A percentile compares a stretch with the other conserved stretches of the same genome.
Conservation (phyloP, 2,113 vertebrate genomes). For the Oxygymnocypris stewartii region DNA sequence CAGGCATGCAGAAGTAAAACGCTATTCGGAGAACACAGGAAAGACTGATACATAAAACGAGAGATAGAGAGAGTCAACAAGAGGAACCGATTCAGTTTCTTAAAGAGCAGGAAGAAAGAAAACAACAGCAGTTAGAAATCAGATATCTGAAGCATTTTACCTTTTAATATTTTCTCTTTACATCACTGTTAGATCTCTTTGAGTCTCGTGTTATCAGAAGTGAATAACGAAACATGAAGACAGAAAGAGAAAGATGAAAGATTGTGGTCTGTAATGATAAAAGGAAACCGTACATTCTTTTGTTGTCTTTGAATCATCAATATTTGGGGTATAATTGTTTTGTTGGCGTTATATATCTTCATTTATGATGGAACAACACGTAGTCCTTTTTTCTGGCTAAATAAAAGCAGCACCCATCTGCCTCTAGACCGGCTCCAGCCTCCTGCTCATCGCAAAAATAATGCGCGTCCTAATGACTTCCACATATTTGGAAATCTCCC, state of each 20-base stretch:
- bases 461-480: conserved; percentile 99
- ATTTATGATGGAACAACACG: conserved; percentile 89
- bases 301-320: conserved; percentile 94
- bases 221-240: conserved; percentile 50
- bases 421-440: conserved; percentile 96
- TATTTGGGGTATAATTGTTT: conserved; percentile 97
- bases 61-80: conserved; percentile 4
- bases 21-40: conserved; percentile 47
- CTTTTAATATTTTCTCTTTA: conserved; percentile 75
- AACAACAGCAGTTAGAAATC: conserved; percentile 69
- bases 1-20: conserved; percentile 72
- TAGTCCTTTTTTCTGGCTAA: conserved; percentile 84
- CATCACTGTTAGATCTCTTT: conserved; percentile 69
- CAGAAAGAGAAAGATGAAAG: conserved; percentile 71
- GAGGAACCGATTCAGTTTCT: conserved; percentile 59
- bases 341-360: conserved; percentile 92
- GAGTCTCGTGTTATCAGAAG: conserved; percentile 68
- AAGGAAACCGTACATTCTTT: conserved; percentile 93
- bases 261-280: conserved; percentile 78
- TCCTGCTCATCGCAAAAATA: conserved; percentile 99
- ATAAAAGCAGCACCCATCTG: conserved; percentile 99
- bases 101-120: conserved; percentile 59
- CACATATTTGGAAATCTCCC: conserved; percentile 99
- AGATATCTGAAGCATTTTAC: conserved; percentile 66
- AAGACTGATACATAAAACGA: conserved; percentile 15